Evolutionary conservation across 2,888 invertebrate species (phyloP).

Genomic region (Sepiola atlantica): DNA sequence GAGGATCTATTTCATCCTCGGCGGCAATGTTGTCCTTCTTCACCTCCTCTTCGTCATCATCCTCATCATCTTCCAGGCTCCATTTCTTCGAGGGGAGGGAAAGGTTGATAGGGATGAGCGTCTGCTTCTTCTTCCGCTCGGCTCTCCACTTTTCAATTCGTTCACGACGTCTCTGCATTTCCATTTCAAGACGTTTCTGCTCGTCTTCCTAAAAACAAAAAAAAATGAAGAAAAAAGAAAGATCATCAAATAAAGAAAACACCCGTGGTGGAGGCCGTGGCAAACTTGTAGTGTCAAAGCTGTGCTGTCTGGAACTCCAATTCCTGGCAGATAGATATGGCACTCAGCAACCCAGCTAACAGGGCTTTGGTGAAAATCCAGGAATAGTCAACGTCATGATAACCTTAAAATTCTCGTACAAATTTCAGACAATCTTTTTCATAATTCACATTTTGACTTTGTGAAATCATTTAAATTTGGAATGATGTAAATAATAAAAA

Average conservation of each 20-base stretch:
- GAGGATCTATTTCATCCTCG: constrained; percentile 81
- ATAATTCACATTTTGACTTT: too few species aligned
- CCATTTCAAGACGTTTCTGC: constrained; percentile 82
- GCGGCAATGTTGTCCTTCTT: constrained; percentile 68
- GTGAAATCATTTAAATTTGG: too few species aligned
- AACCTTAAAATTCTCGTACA: too few species aligned
- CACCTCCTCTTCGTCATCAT: constrained; percentile 81
- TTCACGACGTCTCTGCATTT: constrained; percentile 96
- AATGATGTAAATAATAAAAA: too few species aligned
- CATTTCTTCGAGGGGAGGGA: constrained; percentile 83
- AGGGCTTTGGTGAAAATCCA: too few species aligned
- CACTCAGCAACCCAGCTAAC: too few species aligned
- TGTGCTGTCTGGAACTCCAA: not conserved
- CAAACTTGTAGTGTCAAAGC: not conserved
- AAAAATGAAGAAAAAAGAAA: not conserved
- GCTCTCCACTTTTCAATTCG: constrained; percentile 97
- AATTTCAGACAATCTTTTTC: too few species aligned
- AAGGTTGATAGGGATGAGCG: constrained; percentile 79
- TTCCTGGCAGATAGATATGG: too few species aligned
- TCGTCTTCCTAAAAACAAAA: constrained; percentile 69
- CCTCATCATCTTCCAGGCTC: constrained; percentile 96
- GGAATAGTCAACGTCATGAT: too few species aligned
- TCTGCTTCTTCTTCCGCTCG: constrained; percentile 90
- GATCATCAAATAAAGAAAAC: not conserved
- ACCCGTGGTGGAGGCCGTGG: too few species aligned